These are phyloP conservation scores for Dinomys branickii DNA, from an alignment of 2,113 vertebrate species.

Conservation along the genomic window DNA sequence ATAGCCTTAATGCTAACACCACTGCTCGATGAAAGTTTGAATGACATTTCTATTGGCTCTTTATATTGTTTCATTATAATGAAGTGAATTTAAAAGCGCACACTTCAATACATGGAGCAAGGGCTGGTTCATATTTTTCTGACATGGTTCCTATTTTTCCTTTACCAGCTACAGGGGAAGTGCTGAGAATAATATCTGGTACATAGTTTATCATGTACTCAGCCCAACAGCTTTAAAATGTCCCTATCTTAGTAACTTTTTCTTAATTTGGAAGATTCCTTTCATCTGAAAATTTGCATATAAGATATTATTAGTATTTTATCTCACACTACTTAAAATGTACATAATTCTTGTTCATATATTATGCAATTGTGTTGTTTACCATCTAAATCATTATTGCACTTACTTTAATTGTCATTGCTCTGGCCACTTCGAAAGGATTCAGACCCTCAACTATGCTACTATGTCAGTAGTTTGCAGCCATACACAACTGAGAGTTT, in stretches of 20 bases:
- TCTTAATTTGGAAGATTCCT: conserved; percentile 45
- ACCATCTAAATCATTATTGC: background rate
- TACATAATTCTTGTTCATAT: conserved; percentile 44
- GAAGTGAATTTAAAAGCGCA: conserved; percentile 48
- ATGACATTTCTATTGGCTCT: conserved; percentile 39
- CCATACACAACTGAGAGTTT: background rate
- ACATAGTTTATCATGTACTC: conserved; percentile 22
- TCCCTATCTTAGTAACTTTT: background rate
- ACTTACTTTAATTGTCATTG: conserved; percentile 17
- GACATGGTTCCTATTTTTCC: background rate
- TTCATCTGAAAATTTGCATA: conserved; percentile 48
- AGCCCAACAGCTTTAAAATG: conserved; percentile 17
- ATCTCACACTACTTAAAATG: conserved; percentile 28
- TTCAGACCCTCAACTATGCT: background rate
- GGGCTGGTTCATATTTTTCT: background rate
- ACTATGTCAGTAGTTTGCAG: background rate
- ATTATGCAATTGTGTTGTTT: background rate
- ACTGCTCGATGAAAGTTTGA: conserved; percentile 31
- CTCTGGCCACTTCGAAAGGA: background rate
- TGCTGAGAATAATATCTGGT: background rate
- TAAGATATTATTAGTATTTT: conserved; percentile 56
- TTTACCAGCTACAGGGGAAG: background rate
- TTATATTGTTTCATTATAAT: conserved; percentile 54
- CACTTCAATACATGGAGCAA: conserved; percentile 30
- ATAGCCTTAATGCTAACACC: background rate